Evolutionary conservation across 2,888 invertebrate genomes (phyloP).

Genomic region (Archips xylosteana): DNA sequence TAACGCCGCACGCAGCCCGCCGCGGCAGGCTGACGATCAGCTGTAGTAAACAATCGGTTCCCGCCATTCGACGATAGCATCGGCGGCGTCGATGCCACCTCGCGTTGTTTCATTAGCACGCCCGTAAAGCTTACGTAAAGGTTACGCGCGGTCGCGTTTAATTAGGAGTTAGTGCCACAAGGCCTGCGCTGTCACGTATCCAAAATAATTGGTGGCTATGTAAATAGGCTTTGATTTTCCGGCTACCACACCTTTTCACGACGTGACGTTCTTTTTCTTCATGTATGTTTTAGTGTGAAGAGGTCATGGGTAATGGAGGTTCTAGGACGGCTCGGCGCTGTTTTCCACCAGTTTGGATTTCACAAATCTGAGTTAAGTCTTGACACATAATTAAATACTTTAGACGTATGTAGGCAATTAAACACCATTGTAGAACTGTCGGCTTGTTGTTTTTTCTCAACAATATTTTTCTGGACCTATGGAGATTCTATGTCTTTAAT

Average conservation of each 20-base stretch:
- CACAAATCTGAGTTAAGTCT: too few relatives aligned
- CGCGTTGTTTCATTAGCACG: constrained; percentile 11
- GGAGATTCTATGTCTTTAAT: too few relatives aligned
- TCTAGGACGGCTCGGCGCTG: too few relatives aligned
- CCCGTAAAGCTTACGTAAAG: constrained; percentile 29
- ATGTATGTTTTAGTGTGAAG: too few relatives aligned
- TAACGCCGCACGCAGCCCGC: neutral
- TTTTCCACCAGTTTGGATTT: too few relatives aligned
- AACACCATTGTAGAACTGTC: too few relatives aligned
- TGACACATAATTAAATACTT: too few relatives aligned
- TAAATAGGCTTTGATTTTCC: constrained; percentile 5
- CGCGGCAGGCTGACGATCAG: too few relatives aligned
- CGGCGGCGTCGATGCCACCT: constrained; percentile 1
- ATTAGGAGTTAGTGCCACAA: constrained; percentile 2
- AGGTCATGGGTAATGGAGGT: too few relatives aligned
- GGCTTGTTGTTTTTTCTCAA: too few relatives aligned
- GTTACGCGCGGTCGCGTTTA: constrained; percentile 15
- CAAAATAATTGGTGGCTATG: neutral
- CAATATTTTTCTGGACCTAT: too few relatives aligned
- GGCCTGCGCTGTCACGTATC: constrained; percentile 2
- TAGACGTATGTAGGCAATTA: too few relatives aligned
- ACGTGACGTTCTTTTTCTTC: neutral
- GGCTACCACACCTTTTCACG: neutral
- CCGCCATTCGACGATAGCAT: constrained; percentile 17
- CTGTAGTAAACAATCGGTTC: neutral